Conservation (phyloP, 2,113 vertebrate species). For the Grus americana region DNA sequence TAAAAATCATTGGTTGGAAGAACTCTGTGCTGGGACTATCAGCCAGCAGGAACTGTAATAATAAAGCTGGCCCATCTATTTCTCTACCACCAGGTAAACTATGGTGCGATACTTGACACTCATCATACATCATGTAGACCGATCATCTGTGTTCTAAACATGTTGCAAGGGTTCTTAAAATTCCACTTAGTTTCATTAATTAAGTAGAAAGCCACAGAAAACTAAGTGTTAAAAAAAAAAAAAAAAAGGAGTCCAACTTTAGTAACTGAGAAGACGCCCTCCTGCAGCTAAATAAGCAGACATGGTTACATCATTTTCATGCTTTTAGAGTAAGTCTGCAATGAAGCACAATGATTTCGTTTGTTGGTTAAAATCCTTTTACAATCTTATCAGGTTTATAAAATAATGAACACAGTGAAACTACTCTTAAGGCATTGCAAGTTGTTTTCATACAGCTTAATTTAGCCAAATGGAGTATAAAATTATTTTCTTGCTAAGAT, state of each 20-base stretch:
- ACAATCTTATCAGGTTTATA: not conserved
- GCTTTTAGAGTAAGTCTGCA: not conserved
- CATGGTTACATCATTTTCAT: not conserved
- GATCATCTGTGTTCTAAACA: not conserved
- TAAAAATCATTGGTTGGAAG: not conserved
- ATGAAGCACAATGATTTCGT: not conserved
- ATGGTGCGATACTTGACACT: accelerated
- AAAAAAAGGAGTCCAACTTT: not conserved
- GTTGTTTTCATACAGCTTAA: not conserved
- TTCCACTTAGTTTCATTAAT: not conserved
- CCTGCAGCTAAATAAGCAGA: not conserved
- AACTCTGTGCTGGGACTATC: not conserved
- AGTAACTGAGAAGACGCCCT: not conserved
- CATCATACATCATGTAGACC: accelerated
- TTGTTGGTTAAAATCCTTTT: not conserved
- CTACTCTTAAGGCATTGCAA: not conserved
- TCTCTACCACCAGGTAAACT: not conserved
- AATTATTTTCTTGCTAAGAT: not conserved
- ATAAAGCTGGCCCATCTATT: not conserved
- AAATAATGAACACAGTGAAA: not conserved
- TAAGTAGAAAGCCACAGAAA: not conserved
- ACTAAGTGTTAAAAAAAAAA: not conserved
- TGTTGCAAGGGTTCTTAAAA: not conserved
- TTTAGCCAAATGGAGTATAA: not conserved
- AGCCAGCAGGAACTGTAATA: not conserved